phyloP scores from a whole-genome alignment of 2,888 invertebrate species.

The Zelleria hepariella region DNA sequence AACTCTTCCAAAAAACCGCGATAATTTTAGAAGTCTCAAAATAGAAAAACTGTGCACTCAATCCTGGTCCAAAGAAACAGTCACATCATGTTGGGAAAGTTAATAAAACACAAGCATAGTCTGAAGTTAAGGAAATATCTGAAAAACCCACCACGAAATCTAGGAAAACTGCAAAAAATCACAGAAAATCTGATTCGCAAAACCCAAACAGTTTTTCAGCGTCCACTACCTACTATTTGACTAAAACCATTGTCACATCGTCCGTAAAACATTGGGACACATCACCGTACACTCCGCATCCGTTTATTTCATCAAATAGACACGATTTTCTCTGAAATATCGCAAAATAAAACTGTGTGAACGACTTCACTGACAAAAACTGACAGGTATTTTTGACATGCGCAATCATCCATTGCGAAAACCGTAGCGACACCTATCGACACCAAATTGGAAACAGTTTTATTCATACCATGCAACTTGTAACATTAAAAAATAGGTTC shows the following conservation, averaged over 20 bases:
- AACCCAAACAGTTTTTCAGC: constrained; percentile 25
- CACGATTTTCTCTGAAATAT: constrained; percentile 45
- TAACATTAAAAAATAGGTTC: constrained; percentile 10
- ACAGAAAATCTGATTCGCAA: constrained; percentile 17
- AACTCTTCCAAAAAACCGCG: constrained; percentile 21
- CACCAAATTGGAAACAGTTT: neutral
- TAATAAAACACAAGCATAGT: constrained; percentile 28
- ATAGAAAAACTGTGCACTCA: constrained; percentile 49
- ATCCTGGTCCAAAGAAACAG: constrained; percentile 27
- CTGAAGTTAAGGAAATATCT: constrained; percentile 22
- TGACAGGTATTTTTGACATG: constrained; percentile 55
- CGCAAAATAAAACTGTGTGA: constrained; percentile 60
- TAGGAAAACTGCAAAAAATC: constrained; percentile 15
- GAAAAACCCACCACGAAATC: constrained; percentile 39
- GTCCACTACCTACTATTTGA: constrained; percentile 27
- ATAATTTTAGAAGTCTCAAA: constrained; percentile 56
- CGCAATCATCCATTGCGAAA: constrained; percentile 36
- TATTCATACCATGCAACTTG: constrained; percentile 13
- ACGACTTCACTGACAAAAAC: constrained; percentile 36
- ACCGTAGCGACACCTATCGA: constrained; percentile 32
- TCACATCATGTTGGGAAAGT: constrained; percentile 41
- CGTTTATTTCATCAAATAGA: constrained; percentile 46
- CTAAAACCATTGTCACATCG: constrained; percentile 25
- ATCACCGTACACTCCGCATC: constrained; percentile 42
- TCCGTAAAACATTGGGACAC: constrained; percentile 33